A percentile compares a stretch with the other conserved stretches of the same genome.
These are phyloP conservation scores for Colius striatus DNA, from an alignment of 2,113 vertebrate genomes.

Conservation along the genomic window DNA sequence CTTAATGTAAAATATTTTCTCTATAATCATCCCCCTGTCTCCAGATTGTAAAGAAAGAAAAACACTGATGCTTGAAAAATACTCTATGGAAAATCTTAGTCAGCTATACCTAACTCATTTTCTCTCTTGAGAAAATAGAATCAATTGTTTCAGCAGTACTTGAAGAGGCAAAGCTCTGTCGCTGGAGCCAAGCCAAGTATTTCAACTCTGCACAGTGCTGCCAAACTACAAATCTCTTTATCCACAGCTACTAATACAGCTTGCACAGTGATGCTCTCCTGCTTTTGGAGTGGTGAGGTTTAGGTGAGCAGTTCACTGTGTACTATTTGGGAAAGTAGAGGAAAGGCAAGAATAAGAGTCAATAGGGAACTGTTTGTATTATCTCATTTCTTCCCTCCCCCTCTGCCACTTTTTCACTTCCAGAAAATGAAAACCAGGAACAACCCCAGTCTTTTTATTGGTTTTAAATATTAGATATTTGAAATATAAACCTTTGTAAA, in stretches of 20 bases:
- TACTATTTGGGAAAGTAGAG: rapidly evolving
- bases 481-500: not conserved
- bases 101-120: not conserved
- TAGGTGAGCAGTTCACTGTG: not conserved
- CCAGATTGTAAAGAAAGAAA: not conserved
- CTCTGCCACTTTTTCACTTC: not conserved
- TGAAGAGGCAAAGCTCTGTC: not conserved
- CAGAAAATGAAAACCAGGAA: not conserved
- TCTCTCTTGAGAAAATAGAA: not conserved
- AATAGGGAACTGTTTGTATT: not conserved
- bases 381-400: not conserved
- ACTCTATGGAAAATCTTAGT: not conserved
- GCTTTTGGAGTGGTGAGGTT: not conserved
- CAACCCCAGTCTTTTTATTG: not conserved
- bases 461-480: not conserved
- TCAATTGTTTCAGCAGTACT: not conserved
- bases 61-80: not conserved
- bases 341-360: not conserved
- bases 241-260: not conserved
- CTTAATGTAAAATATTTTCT: not conserved
- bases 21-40: not conserved
- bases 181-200: not conserved
- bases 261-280: not conserved
- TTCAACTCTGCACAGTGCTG: not conserved
- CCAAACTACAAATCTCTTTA: not conserved